These are phyloP conservation scores for Sympetrum striolatum DNA, from an alignment of 2,888 invertebrate species.

Conservation along the genomic window DNA sequence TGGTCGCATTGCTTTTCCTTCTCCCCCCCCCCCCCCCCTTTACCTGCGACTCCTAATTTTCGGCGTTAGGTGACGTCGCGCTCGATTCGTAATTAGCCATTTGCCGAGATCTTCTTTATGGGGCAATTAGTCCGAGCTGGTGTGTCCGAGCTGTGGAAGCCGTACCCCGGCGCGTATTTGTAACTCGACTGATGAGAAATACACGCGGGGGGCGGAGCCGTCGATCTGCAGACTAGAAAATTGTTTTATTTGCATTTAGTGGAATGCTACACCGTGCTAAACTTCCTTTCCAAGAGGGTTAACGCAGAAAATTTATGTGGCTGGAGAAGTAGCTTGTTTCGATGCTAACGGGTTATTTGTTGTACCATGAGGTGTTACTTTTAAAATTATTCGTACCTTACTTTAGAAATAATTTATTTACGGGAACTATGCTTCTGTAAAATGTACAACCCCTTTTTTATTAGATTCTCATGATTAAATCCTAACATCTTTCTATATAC, in stretches of 20 bases:
- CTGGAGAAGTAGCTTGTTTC: no score
- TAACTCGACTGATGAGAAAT: neutral
- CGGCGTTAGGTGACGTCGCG: slow-evolving; percentile 1
- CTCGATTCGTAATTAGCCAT: slow-evolving; percentile 15
- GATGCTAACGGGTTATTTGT: no score
- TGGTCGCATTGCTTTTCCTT: neutral
- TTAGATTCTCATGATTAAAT: no score
- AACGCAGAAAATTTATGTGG: no score
- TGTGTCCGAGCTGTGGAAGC: neutral
- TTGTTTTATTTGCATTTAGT: neutral
- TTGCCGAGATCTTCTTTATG: neutral
- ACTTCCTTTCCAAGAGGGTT: no score
- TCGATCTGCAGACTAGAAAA: neutral
- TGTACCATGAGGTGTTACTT: no score
- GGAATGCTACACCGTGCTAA: no score
- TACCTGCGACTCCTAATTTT: neutral
- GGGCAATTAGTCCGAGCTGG: slow-evolving; percentile 26
- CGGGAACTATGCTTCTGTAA: no score
- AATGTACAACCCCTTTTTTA: no score
- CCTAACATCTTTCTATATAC: no score
- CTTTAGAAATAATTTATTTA: no score
- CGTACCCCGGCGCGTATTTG: neutral
- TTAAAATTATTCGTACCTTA: no score
- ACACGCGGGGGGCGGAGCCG: neutral
- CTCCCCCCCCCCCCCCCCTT: neutral